Evolutionary conservation across 2,888 invertebrate genomes (phyloP).

Genomic region (Pherbina coryleti): DNA sequence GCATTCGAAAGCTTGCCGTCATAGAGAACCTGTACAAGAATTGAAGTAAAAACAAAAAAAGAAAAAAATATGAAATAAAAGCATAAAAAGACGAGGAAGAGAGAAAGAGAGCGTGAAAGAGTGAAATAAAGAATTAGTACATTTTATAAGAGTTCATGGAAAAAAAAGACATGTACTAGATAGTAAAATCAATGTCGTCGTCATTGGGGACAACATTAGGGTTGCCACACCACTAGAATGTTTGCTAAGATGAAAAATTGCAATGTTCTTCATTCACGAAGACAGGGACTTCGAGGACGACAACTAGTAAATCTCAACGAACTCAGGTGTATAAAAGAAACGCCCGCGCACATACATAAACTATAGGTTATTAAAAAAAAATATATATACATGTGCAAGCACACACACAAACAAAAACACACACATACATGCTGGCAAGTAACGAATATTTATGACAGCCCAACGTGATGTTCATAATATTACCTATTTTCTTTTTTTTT

Average conservation of each 20-base stretch:
- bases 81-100: neutral
- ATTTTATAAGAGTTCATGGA: neutral
- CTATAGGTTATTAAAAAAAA: neutral
- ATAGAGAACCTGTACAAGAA: constrained; percentile 86
- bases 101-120: neutral
- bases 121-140: constrained; percentile 14
- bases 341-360: too few relatives aligned
- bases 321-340: too few relatives aligned
- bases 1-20: constrained; percentile 97
- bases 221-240: neutral
- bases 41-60: neutral
- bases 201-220: neutral
- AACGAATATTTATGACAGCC: neutral
- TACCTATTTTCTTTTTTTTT: too few relatives aligned
- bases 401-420: neutral
- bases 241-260: constrained; percentile 12
- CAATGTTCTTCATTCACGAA: neutral
- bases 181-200: neutral
- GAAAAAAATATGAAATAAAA: constrained; percentile 2
- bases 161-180: constrained; percentile 21
- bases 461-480: neutral
- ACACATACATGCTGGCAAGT: neutral
- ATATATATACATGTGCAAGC: neutral
- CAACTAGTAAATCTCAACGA: neutral
- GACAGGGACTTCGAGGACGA: neutral